A percentile compares a stretch with the other conserved stretches of the same genome.
These are phyloP conservation scores for Aulostomus chinensis DNA, from an alignment of 2,797 vertebrate genomes.

Conservation along the genomic window DNA sequence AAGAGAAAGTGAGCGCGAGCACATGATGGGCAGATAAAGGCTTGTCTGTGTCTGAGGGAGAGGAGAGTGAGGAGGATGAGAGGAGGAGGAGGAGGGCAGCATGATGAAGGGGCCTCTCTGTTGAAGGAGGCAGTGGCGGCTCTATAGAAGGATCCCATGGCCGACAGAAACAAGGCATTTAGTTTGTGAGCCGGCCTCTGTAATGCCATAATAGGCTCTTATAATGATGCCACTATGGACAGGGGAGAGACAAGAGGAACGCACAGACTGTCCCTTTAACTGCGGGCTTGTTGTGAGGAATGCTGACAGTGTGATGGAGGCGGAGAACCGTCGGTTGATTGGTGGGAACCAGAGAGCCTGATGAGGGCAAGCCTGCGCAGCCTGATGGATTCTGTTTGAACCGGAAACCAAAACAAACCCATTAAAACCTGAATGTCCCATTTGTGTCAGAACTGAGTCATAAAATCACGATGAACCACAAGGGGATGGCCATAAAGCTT, in stretches of 20 bases:
- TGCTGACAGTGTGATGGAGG: too few species aligned
- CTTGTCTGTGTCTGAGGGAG: constrained; percentile 69
- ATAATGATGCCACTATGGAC: constrained; percentile 41
- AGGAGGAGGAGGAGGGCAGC: constrained; percentile 53
- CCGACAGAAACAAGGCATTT: constrained; percentile 64
- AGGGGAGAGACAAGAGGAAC: background rate
- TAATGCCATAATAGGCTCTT: constrained; percentile 52
- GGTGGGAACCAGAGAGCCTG: too few species aligned
- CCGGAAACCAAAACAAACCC: too few species aligned
- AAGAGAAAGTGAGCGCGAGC: constrained; percentile 45
- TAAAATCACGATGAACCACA: too few species aligned
- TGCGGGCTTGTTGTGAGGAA: too few species aligned
- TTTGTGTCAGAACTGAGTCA: too few species aligned
- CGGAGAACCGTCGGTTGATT: too few species aligned
- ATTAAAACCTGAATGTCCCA: too few species aligned
- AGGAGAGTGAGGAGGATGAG: constrained; percentile 55
- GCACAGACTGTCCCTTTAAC: too few species aligned
- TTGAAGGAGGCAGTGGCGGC: constrained; percentile 48
- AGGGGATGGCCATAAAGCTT: too few species aligned
- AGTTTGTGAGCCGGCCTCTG: constrained; percentile 59
- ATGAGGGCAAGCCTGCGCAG: too few species aligned
- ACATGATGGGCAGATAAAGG: constrained; percentile 77
- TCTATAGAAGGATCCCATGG: constrained; percentile 64
- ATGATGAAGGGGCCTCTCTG: constrained; percentile 73
- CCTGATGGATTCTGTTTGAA: too few species aligned